Conservation (phyloP, 2,888 invertebrate genomes). For the Hecatera dysodea region DNA sequence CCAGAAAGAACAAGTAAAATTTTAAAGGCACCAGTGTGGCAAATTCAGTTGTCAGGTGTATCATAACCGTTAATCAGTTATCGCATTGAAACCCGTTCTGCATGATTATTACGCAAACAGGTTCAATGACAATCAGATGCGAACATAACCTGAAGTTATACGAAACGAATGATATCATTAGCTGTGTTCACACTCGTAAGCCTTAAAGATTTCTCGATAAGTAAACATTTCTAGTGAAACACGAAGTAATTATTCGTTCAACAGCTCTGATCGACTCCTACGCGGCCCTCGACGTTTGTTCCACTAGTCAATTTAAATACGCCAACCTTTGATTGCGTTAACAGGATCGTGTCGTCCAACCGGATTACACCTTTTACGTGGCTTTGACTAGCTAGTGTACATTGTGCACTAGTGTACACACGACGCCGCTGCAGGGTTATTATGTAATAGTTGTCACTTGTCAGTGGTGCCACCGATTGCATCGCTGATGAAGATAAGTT, state of each 20-base stretch:
- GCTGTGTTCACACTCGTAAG: slow-evolving; percentile 21
- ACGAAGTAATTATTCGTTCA: slow-evolving; percentile 46
- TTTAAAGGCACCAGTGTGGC: not conserved
- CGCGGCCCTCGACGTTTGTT: slow-evolving; percentile 43
- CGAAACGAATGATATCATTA: slow-evolving; percentile 33
- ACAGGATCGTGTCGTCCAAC: slow-evolving; percentile 58
- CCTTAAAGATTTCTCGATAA: slow-evolving; percentile 30
- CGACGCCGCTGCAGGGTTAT: slow-evolving; percentile 44
- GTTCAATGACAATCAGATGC: slow-evolving; percentile 37
- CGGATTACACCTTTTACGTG: slow-evolving; percentile 60
- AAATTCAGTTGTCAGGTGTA: not conserved
- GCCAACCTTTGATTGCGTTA: slow-evolving; percentile 63
- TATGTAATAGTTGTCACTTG: slow-evolving; percentile 57
- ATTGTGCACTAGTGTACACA: slow-evolving; percentile 35
- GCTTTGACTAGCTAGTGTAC: slow-evolving; percentile 51
- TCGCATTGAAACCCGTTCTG: slow-evolving; percentile 25
- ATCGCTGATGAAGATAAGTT: slow-evolving; percentile 46
- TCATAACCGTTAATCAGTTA: slow-evolving; percentile 3
- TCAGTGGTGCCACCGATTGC: slow-evolving; percentile 42
- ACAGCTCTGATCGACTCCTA: slow-evolving; percentile 47
- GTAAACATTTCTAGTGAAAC: slow-evolving; percentile 33
- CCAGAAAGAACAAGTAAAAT: not conserved
- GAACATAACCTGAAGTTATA: slow-evolving; percentile 10
- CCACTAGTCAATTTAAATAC: slow-evolving; percentile 55
- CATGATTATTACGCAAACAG: slow-evolving; percentile 31